Evolutionary conservation across 2,113 vertebrate species (phyloP), one percentile per base, ranked within the genome.

Genomic region (Pachyramphus minor): DNA sequence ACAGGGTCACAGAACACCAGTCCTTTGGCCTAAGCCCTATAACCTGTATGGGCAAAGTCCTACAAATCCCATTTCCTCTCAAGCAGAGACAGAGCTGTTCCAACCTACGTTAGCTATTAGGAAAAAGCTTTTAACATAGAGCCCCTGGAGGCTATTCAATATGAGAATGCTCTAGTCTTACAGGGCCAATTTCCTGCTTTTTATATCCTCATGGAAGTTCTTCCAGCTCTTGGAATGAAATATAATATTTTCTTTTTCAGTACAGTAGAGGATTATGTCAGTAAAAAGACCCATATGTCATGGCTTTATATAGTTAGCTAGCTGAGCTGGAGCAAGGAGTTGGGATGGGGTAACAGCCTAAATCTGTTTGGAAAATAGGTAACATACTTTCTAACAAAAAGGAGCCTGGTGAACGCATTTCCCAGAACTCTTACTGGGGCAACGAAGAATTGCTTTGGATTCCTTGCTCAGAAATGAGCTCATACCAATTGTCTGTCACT

Each of bases 191-290:
- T 96, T 97, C 89, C 87, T 96, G 96, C 95, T 97, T 96, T 96
- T 96, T 96, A 96, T 96, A 96, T 94, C 89, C 71, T 88, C 66
- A 49, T 92, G 94, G 89, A 96, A 97, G 93, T 87, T 95, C 96
- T 97, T 96, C 90, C 76, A 89, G 91, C 81, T 90, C 86, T 81
- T 85, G 89, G 88, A 93, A 94, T 96, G 97, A 97, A 97, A 97
- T 85, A 39, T 93, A 96, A 96, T 95, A 97, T 97, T 94, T 93
- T 97, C 94, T 90, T 97, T 97, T 97, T 97, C 89, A 95, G 93
- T 87, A 82, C 93, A 88, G 96, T 90, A 27, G 22, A 96, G 96
- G 94, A 96, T 92, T 97, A 95, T 96, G 93, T 97, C 93, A 96
- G 96, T 97, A 96, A 96, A 96, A 95, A 82, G 87, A 69, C 53